These are phyloP conservation scores for Merodon equestris DNA, from an alignment of 2,888 invertebrate species.

Conservation along the genomic window DNA sequence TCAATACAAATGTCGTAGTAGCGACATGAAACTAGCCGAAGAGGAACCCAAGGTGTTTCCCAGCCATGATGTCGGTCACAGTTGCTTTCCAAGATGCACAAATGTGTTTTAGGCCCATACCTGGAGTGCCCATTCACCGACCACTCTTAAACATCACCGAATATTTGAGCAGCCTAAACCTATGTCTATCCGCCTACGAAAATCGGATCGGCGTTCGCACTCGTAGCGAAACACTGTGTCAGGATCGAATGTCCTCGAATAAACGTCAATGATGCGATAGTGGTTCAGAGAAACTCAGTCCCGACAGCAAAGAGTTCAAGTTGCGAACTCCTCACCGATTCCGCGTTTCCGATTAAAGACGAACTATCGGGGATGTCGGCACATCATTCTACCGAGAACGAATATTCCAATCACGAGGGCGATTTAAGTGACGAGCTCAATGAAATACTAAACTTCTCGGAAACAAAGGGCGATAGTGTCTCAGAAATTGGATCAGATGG, in stretches of 20 bases:
- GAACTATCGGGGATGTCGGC: slow-evolving; percentile 19
- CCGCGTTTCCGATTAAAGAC: slow-evolving; percentile 36
- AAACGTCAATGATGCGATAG: slow-evolving; percentile 82
- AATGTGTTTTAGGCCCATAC: slow-evolving; percentile 80
- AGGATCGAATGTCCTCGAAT: slow-evolving; percentile 71
- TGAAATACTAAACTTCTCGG: slow-evolving; percentile 40
- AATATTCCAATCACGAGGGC: slow-evolving; percentile 50
- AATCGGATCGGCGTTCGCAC: slow-evolving; percentile 83
- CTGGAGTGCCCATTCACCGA: slow-evolving; percentile 83
- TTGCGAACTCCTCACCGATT: slow-evolving; percentile 40
- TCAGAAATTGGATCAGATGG: slow-evolving; percentile 34
- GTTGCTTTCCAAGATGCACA: slow-evolving; percentile 71
- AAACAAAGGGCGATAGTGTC: slow-evolving; percentile 33
- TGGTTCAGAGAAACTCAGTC: slow-evolving; percentile 80
- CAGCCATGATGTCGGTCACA: slow-evolving; percentile 28
- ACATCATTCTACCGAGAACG: slow-evolving; percentile 40
- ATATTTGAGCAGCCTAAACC: slow-evolving; percentile 87
- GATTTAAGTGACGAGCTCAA: slow-evolving; percentile 52
- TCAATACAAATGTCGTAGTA: slow-evolving; percentile 87
- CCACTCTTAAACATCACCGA: slow-evolving; percentile 88
- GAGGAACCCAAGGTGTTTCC: slow-evolving; percentile 71
- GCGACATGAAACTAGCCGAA: slow-evolving; percentile 76
- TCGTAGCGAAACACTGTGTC: slow-evolving; percentile 78
- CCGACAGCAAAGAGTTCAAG: slow-evolving; percentile 80
- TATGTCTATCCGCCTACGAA: slow-evolving; percentile 88